Conservation (phyloP, 2,113 vertebrate species). For the Galemys pyrenaicus region DNA sequence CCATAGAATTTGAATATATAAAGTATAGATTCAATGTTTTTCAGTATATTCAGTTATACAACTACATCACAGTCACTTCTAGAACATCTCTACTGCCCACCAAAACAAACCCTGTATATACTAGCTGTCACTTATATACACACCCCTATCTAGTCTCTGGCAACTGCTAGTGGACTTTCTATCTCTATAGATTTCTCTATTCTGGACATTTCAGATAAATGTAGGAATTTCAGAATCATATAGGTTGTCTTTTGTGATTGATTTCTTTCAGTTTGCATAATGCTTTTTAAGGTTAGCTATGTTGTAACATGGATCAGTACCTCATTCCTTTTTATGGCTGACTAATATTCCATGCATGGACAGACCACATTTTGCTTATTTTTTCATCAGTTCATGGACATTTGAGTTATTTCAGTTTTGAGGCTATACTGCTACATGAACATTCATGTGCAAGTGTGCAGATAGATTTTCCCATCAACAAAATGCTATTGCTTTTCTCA, state of each 20-base stretch:
- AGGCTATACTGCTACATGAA: not conserved
- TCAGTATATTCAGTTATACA: not conserved
- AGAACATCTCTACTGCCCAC: not conserved
- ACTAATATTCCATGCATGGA: too few relatives aligned
- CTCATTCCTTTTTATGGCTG: too few relatives aligned
- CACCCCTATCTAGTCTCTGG: not conserved
- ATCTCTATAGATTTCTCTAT: not conserved
- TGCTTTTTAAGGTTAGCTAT: too few relatives aligned
- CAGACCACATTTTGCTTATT: not conserved
- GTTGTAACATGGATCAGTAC: too few relatives aligned
- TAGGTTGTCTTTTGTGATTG: not conserved
- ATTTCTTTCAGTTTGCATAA: not conserved
- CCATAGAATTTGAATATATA: not conserved
- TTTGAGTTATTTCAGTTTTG: not conserved
- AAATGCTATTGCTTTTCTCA: not conserved
- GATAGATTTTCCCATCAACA: not conserved
- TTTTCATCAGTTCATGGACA: not conserved
- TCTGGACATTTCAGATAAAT: not conserved
- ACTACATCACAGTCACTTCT: not conserved
- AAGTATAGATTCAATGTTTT: not conserved
- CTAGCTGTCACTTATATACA: not conserved
- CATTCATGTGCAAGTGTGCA: not conserved
- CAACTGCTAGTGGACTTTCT: not conserved
- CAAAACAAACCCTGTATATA: not conserved
- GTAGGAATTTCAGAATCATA: too few relatives aligned